Evolutionary conservation across 2,888 invertebrate species (phyloP), one percentile per base, ranked within the genome.

Genomic region (Drosophila trichaetosa): DNA sequence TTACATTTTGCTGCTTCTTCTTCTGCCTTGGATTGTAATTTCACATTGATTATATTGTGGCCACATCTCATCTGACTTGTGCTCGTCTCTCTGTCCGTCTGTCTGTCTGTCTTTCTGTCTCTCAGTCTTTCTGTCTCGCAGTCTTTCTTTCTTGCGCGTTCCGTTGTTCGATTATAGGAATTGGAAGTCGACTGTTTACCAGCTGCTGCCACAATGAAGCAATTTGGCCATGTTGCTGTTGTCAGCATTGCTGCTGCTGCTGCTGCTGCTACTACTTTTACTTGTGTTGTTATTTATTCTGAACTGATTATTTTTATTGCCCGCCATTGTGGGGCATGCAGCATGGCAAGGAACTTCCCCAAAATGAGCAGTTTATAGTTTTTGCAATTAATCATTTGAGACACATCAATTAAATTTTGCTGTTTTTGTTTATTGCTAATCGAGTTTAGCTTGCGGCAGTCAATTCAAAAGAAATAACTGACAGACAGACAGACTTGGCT

Each of bases 181-280:
- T 76, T 80, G 66, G 40, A 80, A 61, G 53, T 58, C 52, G 65
- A 61, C 31, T 68, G 78, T 76, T 76, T 68, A 68, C 69, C 80
- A 82, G 80, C 73, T 80, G 80, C 66, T 72, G 80, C 80, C 80
- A 73, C 79, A 79, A 79, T 79, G 77, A 69, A 80, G 81, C 79
- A 80, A 79, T 82, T 80, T 79, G 74, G 49, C 38, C 70, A 63
- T 62, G 74, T 63, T 77, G 74, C 52, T 59, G 69, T 11, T 36
- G 70, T n/a, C 40, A 21, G 18, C 18, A 18, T 16, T n/a, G 36
- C 27, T 27, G 27, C 11, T n/a, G 53, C 48, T 31, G 36, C 8
- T 31, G 33, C 31, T 33, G 10, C 8, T 52, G 24, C 21, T 52
- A 29, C 16, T 67, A 51, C 53, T 57, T 59, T 74, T 79, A 57